Evolutionary conservation across 2,888 invertebrate genomes (phyloP).

Genomic region (Neuroscelio doddi): DNA sequence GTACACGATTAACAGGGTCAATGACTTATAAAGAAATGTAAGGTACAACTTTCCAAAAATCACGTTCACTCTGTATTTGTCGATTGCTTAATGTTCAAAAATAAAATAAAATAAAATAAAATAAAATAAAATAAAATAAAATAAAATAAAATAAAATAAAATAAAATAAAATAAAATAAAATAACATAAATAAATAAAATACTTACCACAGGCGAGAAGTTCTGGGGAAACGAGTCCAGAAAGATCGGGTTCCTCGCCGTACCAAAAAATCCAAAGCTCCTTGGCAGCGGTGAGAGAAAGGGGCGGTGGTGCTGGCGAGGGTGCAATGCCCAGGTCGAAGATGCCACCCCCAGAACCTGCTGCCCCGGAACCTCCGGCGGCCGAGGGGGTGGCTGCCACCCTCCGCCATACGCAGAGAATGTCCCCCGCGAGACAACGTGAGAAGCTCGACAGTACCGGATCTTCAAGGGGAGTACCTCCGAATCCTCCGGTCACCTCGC

Average conservation of each 20-base stretch:
- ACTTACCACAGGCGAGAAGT: constrained; percentile 89
- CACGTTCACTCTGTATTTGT: too few relatives aligned
- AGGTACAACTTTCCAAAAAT: too few relatives aligned
- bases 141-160: background rate
- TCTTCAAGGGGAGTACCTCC: constrained; percentile 84
- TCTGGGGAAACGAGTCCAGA: constrained; percentile 88
- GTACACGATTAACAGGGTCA: constrained; percentile 11
- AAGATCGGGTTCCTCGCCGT: constrained; percentile 96
- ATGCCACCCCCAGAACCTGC: constrained; percentile 63
- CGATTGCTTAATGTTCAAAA: too few relatives aligned
- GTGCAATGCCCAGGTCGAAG: constrained; percentile 74
- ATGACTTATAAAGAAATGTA: background rate
- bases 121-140: background rate
- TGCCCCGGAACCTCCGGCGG: constrained; percentile 71
- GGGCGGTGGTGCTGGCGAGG: constrained; percentile 80
- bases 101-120: too few relatives aligned
- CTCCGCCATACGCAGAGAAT: constrained; percentile 99
- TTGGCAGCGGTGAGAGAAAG: constrained; percentile 90
- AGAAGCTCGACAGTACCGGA: constrained; percentile 92
- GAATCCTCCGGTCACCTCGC: constrained; percentile 76
- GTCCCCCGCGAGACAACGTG: constrained; percentile 93
- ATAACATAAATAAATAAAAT: constrained; percentile 4
- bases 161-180: background rate
- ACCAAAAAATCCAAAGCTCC: constrained; percentile 99
- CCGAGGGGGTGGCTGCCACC: constrained; percentile 77